A percentile compares a stretch with the other conserved stretches of the same genome.
These are phyloP conservation scores for Chaunax sp. DNA, from an alignment of 2,797 vertebrate species.

Conservation along the genomic window DNA sequence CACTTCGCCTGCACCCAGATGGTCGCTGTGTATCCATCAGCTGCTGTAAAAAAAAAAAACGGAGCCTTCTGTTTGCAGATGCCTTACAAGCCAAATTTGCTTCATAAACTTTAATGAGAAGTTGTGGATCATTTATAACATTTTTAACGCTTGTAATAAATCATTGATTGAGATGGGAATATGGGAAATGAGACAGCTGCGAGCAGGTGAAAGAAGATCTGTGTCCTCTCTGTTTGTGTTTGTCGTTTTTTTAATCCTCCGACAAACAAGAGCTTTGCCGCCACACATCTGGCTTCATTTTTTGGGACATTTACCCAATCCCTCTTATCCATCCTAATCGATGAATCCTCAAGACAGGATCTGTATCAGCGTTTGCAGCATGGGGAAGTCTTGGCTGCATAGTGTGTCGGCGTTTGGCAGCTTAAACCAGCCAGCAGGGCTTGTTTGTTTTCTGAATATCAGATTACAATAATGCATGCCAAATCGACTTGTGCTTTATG, in stretches of 20 bases:
- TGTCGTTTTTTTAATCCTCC: constrained; percentile 2
- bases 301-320: constrained; percentile 12
- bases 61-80: constrained; percentile 49
- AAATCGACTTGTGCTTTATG: constrained; percentile 63
- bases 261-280: constrained; percentile 14
- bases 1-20: constrained; percentile 47
- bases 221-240: neutral
- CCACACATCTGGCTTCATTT: constrained; percentile 30
- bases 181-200: constrained; percentile 13
- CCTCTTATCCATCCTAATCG: constrained; percentile 3
- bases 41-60: constrained; percentile 35
- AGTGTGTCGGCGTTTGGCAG: constrained; percentile 61
- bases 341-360: constrained; percentile 18
- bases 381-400: constrained; percentile 51
- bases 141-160: constrained; percentile 36
- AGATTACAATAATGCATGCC: constrained; percentile 67
- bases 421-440: constrained; percentile 58
- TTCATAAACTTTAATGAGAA: constrained; percentile 57
- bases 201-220: constrained; percentile 19
- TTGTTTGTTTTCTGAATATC: constrained; percentile 77
- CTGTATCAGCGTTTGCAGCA: constrained; percentile 32
- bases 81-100: constrained; percentile 35
- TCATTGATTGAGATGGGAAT: constrained; percentile 16
- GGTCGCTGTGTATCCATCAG: constrained; percentile 39
- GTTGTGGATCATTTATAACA: constrained; percentile 51